These are phyloP conservation scores for Arizona elegans DNA, from an alignment of 2,113 vertebrate genomes.

Conservation along the genomic window DNA sequence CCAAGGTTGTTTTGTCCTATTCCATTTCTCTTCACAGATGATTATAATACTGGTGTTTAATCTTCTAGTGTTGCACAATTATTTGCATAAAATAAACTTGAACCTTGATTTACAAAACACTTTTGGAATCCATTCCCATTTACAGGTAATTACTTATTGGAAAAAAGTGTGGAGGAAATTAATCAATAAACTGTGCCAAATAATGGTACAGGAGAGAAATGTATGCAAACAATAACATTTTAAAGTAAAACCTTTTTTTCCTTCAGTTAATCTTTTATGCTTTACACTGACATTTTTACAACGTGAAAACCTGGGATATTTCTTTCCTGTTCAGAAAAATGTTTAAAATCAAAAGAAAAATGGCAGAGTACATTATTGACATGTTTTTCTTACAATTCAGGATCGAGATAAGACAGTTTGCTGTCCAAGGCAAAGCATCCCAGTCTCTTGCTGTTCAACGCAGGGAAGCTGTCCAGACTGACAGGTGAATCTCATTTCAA, in stretches of 20 bases:
- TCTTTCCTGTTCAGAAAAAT: neutral
- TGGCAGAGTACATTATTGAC: neutral
- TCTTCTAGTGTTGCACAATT: neutral
- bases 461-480: neutral
- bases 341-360: neutral
- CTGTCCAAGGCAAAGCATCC: neutral
- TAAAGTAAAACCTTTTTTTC: neutral
- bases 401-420: neutral
- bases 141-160: neutral
- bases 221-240: neutral
- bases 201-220: neutral
- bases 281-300: neutral
- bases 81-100: neutral
- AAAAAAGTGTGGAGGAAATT: accelerated
- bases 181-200: slow-evolving; percentile 13
- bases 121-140: neutral
- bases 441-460: neutral
- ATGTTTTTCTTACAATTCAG: neutral
- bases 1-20: neutral
- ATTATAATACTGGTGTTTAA: neutral
- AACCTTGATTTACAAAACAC: neutral
- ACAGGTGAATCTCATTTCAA: neutral
- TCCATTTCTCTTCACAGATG: neutral
- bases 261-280: neutral
- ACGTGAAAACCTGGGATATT: neutral